Evolutionary conservation across 1,140 invertebrate species (phyloP).

Genomic region (Polyergus mexicanus): DNA sequence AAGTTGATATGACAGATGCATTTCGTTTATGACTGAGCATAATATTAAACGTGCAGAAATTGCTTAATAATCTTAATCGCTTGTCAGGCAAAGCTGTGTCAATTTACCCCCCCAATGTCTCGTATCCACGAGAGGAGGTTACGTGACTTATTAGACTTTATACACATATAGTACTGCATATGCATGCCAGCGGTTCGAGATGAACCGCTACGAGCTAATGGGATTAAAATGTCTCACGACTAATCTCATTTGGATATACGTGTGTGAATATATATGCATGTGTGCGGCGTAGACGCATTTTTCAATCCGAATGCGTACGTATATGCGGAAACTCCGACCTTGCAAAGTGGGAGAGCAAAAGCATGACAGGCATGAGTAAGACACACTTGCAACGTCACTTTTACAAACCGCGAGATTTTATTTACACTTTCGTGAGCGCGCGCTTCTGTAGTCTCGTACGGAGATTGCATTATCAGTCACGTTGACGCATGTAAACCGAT

Average conservation of each 20-base stretch:
- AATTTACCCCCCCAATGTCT: slow-evolving; percentile 71
- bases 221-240: slow-evolving; percentile 59
- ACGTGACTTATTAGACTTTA: slow-evolving; percentile 48
- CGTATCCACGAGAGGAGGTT: slow-evolving; percentile 37
- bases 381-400: slow-evolving; percentile 25
- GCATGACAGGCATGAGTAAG: not conserved
- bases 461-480: slow-evolving; percentile 61
- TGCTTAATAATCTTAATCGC: slow-evolving; percentile 61
- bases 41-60: slow-evolving; percentile 64
- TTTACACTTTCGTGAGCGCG: slow-evolving; percentile 20
- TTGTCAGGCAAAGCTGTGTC: slow-evolving; percentile 68
- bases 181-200: slow-evolving; percentile 53
- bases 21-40: not conserved
- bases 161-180: slow-evolving; percentile 23
- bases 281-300: slow-evolving; percentile 21
- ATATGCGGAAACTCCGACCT: not conserved
- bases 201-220: slow-evolving; percentile 68
- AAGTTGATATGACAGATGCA: not conserved
- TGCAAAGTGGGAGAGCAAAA: not conserved
- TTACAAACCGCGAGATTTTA: slow-evolving; percentile 46
- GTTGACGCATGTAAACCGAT: slow-evolving; percentile 46
- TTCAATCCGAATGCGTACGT: not conserved
- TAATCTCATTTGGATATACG: slow-evolving; percentile 22
- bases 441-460: slow-evolving; percentile 26
- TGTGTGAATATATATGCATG: not conserved